Evolutionary conservation across 2,888 invertebrate genomes (phyloP).

Genomic region (Acronicta psi): DNA sequence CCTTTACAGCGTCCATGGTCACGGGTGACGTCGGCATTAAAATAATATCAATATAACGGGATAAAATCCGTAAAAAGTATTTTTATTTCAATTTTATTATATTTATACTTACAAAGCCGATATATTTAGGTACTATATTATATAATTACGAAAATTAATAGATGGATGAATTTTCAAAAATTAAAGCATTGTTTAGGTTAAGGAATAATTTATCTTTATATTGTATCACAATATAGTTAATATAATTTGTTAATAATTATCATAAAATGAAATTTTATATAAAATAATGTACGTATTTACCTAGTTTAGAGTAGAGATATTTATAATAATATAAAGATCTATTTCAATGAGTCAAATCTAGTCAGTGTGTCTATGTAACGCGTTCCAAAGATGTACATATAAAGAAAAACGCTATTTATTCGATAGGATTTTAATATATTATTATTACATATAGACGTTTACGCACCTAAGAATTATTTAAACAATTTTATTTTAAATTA

Average conservation of each 20-base stretch:
- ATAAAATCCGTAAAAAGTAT: too few relatives aligned
- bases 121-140: too few relatives aligned
- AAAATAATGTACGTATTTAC: slow-evolving; percentile 28
- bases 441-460: slow-evolving; percentile 4
- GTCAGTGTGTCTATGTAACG: slow-evolving; percentile 87
- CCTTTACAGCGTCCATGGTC: too few relatives aligned
- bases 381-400: slow-evolving; percentile 87
- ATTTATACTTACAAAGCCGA: too few relatives aligned
- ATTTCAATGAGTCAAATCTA: slow-evolving; percentile 80
- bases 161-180: too few relatives aligned
- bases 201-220: neutral
- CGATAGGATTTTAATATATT: slow-evolving; percentile 41
- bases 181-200: neutral
- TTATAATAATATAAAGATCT: slow-evolving; percentile 44
- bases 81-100: too few relatives aligned
- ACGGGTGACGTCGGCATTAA: too few relatives aligned
- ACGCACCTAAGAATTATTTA: too few relatives aligned
- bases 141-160: too few relatives aligned
- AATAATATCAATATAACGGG: too few relatives aligned
- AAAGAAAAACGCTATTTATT: slow-evolving; percentile 78
- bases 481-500: too few relatives aligned
- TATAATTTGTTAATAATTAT: slow-evolving; percentile 26
- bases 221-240: slow-evolving; percentile 3
- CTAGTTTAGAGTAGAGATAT: slow-evolving; percentile 33
- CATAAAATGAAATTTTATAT: slow-evolving; percentile 50